Base-by-base conservation (phyloP, 1,140 invertebrate species). In the Probaryconus sp. region DNA sequence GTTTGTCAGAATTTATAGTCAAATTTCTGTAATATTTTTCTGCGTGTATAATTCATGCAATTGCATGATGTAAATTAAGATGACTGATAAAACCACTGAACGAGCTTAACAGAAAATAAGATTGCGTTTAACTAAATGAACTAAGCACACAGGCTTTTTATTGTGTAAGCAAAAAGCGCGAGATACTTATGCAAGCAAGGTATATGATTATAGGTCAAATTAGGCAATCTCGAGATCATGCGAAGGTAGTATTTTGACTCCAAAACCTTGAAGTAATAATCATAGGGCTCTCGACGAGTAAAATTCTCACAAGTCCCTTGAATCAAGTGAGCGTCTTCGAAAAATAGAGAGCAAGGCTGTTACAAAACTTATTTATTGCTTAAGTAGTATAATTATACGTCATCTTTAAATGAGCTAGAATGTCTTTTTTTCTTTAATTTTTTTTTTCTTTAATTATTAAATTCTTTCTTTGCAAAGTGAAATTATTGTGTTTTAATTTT, bases 201-300 rank as follows among this genome's bases (percentile, higher is more conserved):
- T 17, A 38, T 47, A 31, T 61, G 18, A 69, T 69, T 69, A 69
- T 33, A 45, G 55, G 35, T 38, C 31, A 51, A 69, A 60, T 61
- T 69, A 45, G 55, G 55, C 55, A 50, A 48, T 26, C 45, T 60
- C 38, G 31, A 43, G 47, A 47, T 43, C 47, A 43, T 38, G 53
- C 47, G 14, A 69, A 69, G 55, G 65, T 50, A 69, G 65, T 60
- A 60, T 69, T 69, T 69, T 28, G 45, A 45, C 47, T 61, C 21
- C 37, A n/a, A 47, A 55, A 60, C 37, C 47, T 61, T 47, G 21
- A 20, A 31, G 18, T 53, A 61, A 61, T 69, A 69, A 69, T 69
- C 65, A 69, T 55, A 69, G 65, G 65, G 65, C 43, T 47, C 13
- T 51, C 26, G 33, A 45, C 35, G 28, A 28, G 61, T 38, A 38